A percentile compares a stretch with the other conserved stretches of the same genome.
phyloP scores from a whole-genome alignment of 2,888 invertebrate species.

The Acronicta alni region DNA sequence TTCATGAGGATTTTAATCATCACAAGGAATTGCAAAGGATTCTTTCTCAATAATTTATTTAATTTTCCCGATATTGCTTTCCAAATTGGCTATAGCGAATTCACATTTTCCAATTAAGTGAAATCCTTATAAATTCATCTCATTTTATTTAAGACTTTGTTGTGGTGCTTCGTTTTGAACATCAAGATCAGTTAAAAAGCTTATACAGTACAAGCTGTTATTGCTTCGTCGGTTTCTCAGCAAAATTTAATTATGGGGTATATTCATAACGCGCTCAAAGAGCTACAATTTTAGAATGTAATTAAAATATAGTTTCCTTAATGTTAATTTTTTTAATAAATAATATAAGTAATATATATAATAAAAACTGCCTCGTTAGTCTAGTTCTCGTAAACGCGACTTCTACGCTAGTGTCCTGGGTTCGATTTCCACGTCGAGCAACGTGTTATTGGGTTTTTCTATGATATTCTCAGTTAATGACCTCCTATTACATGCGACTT shows the following conservation, averaged over 20 bases:
- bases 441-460: no score
- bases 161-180: constrained; percentile 18
- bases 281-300: not conserved
- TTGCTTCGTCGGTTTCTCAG: constrained; percentile 3
- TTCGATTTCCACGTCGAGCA: no score
- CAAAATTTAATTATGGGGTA: constrained; percentile 19
- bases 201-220: constrained; percentile 5
- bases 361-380: no score
- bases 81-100: constrained; percentile 16
- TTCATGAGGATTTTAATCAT: no score
- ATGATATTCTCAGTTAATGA: no score
- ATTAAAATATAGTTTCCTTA: not conserved
- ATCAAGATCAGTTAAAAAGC: constrained; percentile 9
- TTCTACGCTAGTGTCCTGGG: no score
- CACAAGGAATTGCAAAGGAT: not conserved
- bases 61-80: constrained; percentile 18
- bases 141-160: constrained; percentile 28
- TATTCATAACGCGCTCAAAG: not conserved
- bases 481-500: no score
- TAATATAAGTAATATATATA: no score
- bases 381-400: no score
- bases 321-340: no score
- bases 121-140: constrained; percentile 41
- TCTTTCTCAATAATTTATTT: constrained; percentile 19
- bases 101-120: constrained; percentile 38